Percentiles rank a stretch among this genome's conserved stretches.
These are phyloP conservation scores for Thomomys bottae DNA, from an alignment of 2,113 vertebrate genomes.

Conservation along the genomic window DNA sequence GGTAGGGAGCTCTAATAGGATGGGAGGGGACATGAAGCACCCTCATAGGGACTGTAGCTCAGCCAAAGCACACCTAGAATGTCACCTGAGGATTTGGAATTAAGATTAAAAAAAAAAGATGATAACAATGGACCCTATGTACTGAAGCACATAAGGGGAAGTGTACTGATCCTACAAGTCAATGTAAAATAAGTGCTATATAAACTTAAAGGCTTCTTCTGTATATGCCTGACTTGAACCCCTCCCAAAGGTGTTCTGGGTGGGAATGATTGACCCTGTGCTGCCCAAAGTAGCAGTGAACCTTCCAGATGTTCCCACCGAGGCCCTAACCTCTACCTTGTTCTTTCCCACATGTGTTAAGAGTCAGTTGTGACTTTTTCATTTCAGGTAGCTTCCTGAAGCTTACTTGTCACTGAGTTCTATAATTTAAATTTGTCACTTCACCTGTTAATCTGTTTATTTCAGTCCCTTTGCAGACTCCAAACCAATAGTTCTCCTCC, in stretches of 20 bases:
- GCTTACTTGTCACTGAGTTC: not conserved
- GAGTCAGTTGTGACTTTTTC: not conserved
- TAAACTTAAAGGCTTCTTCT: not conserved
- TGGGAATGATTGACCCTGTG: not conserved
- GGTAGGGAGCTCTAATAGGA: not conserved
- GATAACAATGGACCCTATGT: not conserved
- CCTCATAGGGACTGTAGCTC: not conserved
- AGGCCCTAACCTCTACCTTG: not conserved
- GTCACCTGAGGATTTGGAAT: not conserved
- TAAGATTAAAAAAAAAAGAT: slow-evolving; percentile 40
- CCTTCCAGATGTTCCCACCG: not conserved
- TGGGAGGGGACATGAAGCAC: not conserved
- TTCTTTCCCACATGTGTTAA: not conserved
- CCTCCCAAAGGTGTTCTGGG: not conserved
- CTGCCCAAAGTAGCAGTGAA: not conserved
- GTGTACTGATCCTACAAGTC: not conserved
- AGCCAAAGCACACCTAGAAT: not conserved
- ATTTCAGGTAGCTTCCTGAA: not conserved
- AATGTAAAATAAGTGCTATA: not conserved
- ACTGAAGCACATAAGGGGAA: not conserved
- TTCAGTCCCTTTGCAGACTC: not conserved
- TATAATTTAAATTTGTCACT: not conserved
- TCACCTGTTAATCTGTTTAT: not conserved
- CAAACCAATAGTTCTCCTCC: not conserved
- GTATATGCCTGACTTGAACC: not conserved